Evolutionary conservation across 2,888 invertebrate species (phyloP), one percentile per base, ranked within the genome.

Genomic region (Parnassius glacialis): DNA sequence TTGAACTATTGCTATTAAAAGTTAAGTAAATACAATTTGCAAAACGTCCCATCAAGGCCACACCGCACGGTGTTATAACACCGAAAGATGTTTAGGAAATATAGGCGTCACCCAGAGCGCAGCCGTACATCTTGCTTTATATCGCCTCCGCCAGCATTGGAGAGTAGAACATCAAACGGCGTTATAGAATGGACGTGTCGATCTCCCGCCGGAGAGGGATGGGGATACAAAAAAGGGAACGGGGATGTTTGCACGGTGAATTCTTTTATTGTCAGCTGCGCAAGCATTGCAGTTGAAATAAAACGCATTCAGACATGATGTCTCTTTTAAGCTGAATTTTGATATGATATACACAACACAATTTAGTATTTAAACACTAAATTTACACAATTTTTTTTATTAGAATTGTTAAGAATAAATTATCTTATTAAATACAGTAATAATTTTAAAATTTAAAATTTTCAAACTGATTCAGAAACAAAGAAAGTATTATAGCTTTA

Each of bases 151-250:
- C 88, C 84, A 88, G 92, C 84, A 92, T 92, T 92, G 92, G 92
- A 90, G 91, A 89, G 90, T 87, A 90, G 92, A 92, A 81, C 92
- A 92, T 92, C 92, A 92, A 92, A 92, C 87, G 84, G 68, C 77
- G 90, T 90, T 90, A 90, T 89, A 81, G 84, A 85, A 87, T 87
- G 90, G 90, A 89, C 90, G 92, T 90, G 90, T 86, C 80, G 85
- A 68, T 75, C 78, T 77, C 70, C 79, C 75, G 76, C 67, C 69
- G 64, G 83, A 86, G 68, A 79, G 81, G 80, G 90, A 88, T 73
- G 71, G 79, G 76, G 70, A 70, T 76, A 84, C 71, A 74, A 68
- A 64, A 80, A 83, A 74, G 70, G 81, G 74, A 85, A 81, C 67
- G 66, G 71, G 67, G 78, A 82, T 82, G 85, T 88, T 87, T 87